Evolutionary conservation across 2,888 invertebrate species (phyloP).

Genomic region (Amiota mariae): DNA sequence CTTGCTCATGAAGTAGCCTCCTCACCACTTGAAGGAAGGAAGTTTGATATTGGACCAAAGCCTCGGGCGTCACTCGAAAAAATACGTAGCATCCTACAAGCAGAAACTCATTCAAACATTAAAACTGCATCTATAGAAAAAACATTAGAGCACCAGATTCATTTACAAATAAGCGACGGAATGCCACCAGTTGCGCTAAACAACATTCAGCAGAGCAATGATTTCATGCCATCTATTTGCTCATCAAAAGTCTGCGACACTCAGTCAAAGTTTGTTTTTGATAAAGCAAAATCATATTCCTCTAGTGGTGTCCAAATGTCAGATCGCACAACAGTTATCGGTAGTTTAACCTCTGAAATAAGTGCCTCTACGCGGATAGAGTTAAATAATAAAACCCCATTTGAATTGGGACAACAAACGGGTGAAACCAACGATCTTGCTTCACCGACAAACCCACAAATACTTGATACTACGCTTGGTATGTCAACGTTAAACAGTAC

Average conservation of each 20-base stretch:
- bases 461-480: conserved; percentile 65
- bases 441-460: conserved; percentile 20
- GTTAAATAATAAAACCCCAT: neutral
- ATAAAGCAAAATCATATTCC: neutral
- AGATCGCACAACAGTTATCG: conserved; percentile 64
- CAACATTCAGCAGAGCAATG: conserved; percentile 37
- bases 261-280: conserved; percentile 41
- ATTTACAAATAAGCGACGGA: conserved; percentile 47
- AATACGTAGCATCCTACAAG: neutral
- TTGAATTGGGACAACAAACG: neutral
- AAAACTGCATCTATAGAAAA: neutral
- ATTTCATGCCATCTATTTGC: conserved; percentile 62
- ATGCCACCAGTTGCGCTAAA: conserved; percentile 26
- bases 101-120: too few species aligned
- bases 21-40: neutral
- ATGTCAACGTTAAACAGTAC: conserved; percentile 68
- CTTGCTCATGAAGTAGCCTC: conserved; percentile 10
- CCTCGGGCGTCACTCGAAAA: conserved; percentile 6
- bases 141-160: too few species aligned
- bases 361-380: conserved; percentile 32
- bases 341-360: conserved; percentile 47
- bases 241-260: conserved; percentile 65
- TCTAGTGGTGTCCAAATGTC: conserved; percentile 51
- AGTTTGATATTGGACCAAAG: neutral
- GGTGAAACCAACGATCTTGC: neutral